Evolutionary conservation across 2,888 invertebrate species (phyloP).

Genomic region (Eurytoma californica): DNA sequence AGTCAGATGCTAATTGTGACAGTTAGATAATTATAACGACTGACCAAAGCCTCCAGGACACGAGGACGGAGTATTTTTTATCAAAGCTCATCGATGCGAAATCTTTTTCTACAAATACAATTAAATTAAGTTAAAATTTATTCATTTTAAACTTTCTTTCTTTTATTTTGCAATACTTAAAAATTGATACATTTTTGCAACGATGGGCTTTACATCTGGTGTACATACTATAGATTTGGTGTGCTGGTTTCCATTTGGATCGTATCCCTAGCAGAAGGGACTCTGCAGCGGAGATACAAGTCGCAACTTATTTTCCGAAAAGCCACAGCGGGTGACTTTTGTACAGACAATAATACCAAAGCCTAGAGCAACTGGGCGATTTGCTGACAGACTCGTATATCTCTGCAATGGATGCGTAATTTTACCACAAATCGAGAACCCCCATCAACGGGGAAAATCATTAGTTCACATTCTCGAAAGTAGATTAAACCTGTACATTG

Average conservation of each 20-base stretch:
- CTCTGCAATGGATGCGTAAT: neutral
- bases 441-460: constrained; percentile 48
- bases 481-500: constrained; percentile 16
- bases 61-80: constrained; percentile 48
- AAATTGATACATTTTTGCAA: constrained; percentile 9
- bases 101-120: constrained; percentile 1
- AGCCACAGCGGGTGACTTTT: constrained; percentile 24
- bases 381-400: constrained; percentile 48
- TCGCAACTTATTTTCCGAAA: constrained; percentile 21
- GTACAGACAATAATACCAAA: neutral
- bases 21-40: constrained; percentile 29
- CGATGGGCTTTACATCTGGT: constrained; percentile 3
- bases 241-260: constrained; percentile 30
- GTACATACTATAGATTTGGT: constrained; percentile 34
- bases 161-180: neutral
- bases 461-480: constrained; percentile 27
- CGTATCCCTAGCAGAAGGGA: constrained; percentile 34
- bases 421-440: constrained; percentile 30
- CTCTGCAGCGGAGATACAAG: constrained; percentile 36
- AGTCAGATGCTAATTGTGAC: constrained; percentile 45
- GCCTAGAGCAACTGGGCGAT: constrained; percentile 36
- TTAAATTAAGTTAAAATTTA: no score
- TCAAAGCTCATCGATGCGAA: constrained; percentile 23
- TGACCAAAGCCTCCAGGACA: constrained; percentile 53
- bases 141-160: neutral